A percentile compares a stretch with the other conserved stretches of the same genome.
Conservation (phyloP, 92 coral and sea anemone genomes). For the Ricordea florida region DNA sequence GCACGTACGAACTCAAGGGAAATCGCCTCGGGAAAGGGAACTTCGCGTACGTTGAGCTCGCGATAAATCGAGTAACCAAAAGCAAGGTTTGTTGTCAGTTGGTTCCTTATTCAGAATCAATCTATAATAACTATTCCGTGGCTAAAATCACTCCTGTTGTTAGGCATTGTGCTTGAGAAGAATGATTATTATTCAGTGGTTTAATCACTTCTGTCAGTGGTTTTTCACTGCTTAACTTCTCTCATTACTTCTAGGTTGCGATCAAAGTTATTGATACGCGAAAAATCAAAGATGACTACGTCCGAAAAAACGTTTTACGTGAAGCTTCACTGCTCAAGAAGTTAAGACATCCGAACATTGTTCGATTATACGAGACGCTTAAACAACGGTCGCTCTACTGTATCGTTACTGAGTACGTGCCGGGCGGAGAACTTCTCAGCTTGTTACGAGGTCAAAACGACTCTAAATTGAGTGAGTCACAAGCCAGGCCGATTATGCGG, state of each 20-base stretch:
- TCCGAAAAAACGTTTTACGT: slow-evolving; percentile 77
- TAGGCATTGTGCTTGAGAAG: slow-evolving; percentile 5
- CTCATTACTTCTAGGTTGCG: slow-evolving; percentile 81
- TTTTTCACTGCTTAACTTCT: background rate
- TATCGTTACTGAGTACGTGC: slow-evolving; percentile 85
- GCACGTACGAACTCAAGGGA: slow-evolving; percentile 89
- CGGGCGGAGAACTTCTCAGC: slow-evolving; percentile 88
- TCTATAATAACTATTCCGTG: slow-evolving; percentile 3
- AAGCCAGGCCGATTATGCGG: slow-evolving; percentile 86
- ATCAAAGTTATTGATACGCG: slow-evolving; percentile 85
- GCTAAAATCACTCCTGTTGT: slow-evolving; percentile 50
- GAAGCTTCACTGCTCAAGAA: slow-evolving; percentile 86
- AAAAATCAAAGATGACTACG: slow-evolving; percentile 80
- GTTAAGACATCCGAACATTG: slow-evolving; percentile 87
- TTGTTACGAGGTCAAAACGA: slow-evolving; percentile 75
- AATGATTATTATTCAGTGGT: slow-evolving; percentile 2
- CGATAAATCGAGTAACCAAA: slow-evolving; percentile 85
- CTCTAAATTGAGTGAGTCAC: slow-evolving; percentile 83
- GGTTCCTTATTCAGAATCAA: background rate
- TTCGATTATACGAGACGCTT: slow-evolving; percentile 83
- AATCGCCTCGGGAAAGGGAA: slow-evolving; percentile 91
- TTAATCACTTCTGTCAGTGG: slow-evolving; percentile 9
- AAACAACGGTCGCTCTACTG: slow-evolving; percentile 80
- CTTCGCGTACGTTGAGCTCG: slow-evolving; percentile 93
- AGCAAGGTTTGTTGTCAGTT: slow-evolving; percentile 65